phyloP scores from a whole-genome alignment of 2,888 invertebrate species.

The Cyaniris semiargus region DNA sequence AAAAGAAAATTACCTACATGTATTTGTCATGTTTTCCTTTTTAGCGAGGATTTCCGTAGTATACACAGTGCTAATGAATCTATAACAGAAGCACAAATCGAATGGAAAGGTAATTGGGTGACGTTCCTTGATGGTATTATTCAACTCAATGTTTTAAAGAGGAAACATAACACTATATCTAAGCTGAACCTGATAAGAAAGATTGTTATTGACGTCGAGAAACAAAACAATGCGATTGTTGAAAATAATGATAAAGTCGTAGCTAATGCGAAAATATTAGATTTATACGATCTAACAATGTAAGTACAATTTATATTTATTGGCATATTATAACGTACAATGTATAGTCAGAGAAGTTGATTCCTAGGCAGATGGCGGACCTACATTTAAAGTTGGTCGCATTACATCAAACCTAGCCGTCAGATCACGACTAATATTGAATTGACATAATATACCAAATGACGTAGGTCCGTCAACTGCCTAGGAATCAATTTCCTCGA shows the following conservation, averaged over 20 bases:
- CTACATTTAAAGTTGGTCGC: no score
- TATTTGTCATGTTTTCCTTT: not conserved
- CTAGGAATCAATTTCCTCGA: no score
- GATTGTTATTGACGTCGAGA: conserved; percentile 49
- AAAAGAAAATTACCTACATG: conserved; percentile 34
- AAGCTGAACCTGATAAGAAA: conserved; percentile 76
- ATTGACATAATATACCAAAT: no score
- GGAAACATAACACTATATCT: conserved; percentile 80
- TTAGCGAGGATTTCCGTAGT: conserved; percentile 51
- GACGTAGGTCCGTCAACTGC: no score
- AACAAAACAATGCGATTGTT: conserved; percentile 41
- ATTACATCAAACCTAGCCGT: no score
- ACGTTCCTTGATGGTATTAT: conserved; percentile 90
- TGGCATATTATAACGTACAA: no score
- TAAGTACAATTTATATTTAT: conserved; percentile 33
- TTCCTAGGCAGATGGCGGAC: no score
- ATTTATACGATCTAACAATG: conserved; percentile 47
- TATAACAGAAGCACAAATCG: conserved; percentile 57
- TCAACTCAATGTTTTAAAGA: conserved; percentile 85
- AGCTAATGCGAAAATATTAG: conserved; percentile 44
- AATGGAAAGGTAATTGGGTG: conserved; percentile 89
- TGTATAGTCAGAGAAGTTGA: no score
- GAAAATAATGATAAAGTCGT: conserved; percentile 36
- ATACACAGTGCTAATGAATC: conserved; percentile 48
- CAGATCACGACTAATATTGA: no score